Conservation (phyloP, 2,888 invertebrate species). For the Oasisia sp. region DNA sequence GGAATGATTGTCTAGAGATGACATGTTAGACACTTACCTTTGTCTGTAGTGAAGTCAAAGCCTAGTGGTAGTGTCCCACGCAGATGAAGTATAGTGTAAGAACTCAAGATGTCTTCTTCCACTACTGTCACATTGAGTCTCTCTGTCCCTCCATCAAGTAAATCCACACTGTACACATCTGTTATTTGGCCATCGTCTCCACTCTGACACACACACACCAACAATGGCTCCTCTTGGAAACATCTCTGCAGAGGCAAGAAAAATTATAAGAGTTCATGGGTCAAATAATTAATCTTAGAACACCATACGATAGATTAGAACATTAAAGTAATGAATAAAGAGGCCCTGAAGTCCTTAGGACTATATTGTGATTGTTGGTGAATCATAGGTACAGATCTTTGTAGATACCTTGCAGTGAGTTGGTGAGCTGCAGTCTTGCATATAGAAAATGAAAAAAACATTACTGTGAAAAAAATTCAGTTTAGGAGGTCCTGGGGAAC, state of each 20-base stretch:
- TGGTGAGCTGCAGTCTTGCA: too few species aligned
- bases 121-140: not conserved
- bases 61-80: not conserved
- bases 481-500: too few species aligned
- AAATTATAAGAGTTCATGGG: not conserved
- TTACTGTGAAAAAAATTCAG: too few species aligned
- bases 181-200: not conserved
- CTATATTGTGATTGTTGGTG: too few species aligned
- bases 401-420: too few species aligned
- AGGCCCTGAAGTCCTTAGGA: too few species aligned
- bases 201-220: not conserved
- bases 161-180: not conserved
- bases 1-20: not conserved
- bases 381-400: too few species aligned
- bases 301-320: not conserved
- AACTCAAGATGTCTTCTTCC: not conserved
- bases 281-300: not conserved
- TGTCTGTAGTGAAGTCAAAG: constrained; percentile 4
- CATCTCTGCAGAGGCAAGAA: not conserved
- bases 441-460: too few species aligned
- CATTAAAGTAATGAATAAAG: not conserved
- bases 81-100: not conserved
- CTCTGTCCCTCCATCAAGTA: not conserved
- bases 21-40: not conserved
- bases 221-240: not conserved